Percentiles rank a stretch among this genome's conserved stretches.
Conservation (phyloP, 2,113 vertebrate species). For the Macquaria ambigua region DNA sequence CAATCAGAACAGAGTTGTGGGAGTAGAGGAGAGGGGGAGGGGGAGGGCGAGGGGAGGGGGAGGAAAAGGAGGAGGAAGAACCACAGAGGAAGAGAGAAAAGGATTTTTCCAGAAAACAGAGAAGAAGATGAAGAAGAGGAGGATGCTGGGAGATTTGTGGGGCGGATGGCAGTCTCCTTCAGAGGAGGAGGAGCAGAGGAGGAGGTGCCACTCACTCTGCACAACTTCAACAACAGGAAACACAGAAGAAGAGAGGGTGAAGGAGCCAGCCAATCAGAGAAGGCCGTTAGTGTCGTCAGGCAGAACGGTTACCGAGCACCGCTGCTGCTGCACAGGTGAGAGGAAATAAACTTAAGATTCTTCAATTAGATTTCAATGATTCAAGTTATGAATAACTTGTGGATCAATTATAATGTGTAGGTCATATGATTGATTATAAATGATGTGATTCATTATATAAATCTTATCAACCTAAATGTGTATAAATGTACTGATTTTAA, state of each 20-base stretch:
- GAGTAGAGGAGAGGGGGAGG: neutral
- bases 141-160: conserved; percentile 58
- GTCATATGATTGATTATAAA: too few relatives aligned
- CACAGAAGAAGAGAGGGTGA: conserved; percentile 20
- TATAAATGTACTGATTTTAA: too few relatives aligned
- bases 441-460: too few relatives aligned
- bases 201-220: conserved; percentile 28
- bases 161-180: conserved; percentile 55
- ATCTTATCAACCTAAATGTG: too few relatives aligned
- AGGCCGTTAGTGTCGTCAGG: neutral
- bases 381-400: too few relatives aligned
- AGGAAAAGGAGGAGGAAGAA: conserved; percentile 48
- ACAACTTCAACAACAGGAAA: conserved; percentile 43
- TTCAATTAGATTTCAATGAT: too few relatives aligned
- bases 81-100: neutral
- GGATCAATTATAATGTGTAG: too few relatives aligned
- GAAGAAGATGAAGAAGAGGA: conserved; percentile 25
- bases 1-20: conserved; percentile 41
- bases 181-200: conserved; percentile 24
- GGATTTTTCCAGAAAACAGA: neutral
- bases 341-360: too few relatives aligned
- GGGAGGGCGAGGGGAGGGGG: neutral
- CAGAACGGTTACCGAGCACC: conserved; percentile 48
- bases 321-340: conserved; percentile 33
- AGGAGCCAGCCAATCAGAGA: conserved; percentile 43